These are phyloP conservation scores for Drosophila multiciliata DNA, from an alignment of 2,888 invertebrate genomes.

Conservation along the genomic window DNA sequence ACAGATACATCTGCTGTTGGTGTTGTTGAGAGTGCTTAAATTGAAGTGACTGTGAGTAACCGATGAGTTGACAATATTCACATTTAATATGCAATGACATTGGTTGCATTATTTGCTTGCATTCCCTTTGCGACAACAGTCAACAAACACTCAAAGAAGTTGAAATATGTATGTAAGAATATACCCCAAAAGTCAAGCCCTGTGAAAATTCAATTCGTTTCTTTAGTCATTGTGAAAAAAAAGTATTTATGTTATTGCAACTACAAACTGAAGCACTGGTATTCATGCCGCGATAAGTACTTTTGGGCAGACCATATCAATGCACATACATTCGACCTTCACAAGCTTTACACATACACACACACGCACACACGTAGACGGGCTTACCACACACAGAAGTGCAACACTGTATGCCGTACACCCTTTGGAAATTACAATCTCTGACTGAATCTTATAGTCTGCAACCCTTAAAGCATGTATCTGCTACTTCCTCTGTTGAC, in stretches of 20 bases:
- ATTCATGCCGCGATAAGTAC: slow-evolving; percentile 12
- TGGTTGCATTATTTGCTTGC: slow-evolving; percentile 50
- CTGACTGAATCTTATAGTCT: background rate
- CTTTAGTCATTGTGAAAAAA: background rate
- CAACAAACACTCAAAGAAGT: background rate
- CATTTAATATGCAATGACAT: slow-evolving; percentile 70
- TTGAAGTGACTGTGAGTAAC: slow-evolving; percentile 8
- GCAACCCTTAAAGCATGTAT: background rate
- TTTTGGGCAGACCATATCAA: slow-evolving; percentile 23
- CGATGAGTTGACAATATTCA: slow-evolving; percentile 63
- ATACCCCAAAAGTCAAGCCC: background rate
- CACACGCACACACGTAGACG: background rate
- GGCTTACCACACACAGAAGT: slow-evolving; percentile 14
- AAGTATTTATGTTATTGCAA: slow-evolving; percentile 2
- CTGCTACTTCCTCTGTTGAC: background rate
- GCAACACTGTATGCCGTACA: slow-evolving; percentile 6
- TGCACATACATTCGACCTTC: slow-evolving; percentile 37
- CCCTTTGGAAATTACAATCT: background rate
- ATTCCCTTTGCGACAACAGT: slow-evolving; percentile 15
- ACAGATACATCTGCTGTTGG: slow-evolving; percentile 12
- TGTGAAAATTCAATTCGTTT: background rate
- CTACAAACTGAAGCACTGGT: slow-evolving; percentile 1
- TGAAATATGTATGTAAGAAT: background rate
- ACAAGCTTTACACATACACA: slow-evolving; percentile 1
- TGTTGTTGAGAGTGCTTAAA: slow-evolving; percentile 13